These are phyloP conservation scores for Zophobas morio DNA, from an alignment of 1,140 invertebrate genomes.

Conservation along the genomic window DNA sequence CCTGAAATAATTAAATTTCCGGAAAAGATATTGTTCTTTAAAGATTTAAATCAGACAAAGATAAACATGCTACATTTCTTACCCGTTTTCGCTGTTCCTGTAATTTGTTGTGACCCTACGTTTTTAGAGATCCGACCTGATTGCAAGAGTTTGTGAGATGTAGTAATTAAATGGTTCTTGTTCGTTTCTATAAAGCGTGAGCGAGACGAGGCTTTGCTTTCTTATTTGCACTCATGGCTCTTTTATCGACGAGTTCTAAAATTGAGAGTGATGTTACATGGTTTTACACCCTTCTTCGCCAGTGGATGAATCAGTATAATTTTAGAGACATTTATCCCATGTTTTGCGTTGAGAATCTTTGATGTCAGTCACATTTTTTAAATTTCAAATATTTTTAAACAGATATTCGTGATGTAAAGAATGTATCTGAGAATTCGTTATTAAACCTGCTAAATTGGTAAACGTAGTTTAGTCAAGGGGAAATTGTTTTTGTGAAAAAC, in stretches of 20 bases:
- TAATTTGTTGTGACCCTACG: constrained; percentile 44
- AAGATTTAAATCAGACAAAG: background rate
- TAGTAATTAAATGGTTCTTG: constrained; percentile 51
- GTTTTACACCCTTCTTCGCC: constrained; percentile 18
- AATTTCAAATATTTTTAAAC: constrained; percentile 11
- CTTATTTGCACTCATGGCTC: constrained; percentile 15
- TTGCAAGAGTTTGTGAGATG: constrained; percentile 36
- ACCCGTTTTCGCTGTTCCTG: background rate
- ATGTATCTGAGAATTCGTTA: background rate
- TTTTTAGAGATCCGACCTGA: constrained; percentile 48
- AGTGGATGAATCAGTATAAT: constrained; percentile 34
- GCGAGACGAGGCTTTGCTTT: constrained; percentile 13
- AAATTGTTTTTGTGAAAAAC: constrained; percentile 18
- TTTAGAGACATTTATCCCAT: constrained; percentile 1
- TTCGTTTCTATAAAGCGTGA: constrained; percentile 1
- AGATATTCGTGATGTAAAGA: background rate
- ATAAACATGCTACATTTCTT: background rate
- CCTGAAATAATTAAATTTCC: background rate
- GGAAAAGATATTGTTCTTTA: background rate
- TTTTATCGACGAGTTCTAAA: constrained; percentile 31
- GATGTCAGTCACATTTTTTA: background rate
- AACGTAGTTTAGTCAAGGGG: constrained; percentile 7
- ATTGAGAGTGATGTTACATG: constrained; percentile 32
- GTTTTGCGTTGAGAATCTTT: background rate
- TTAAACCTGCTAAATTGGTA: background rate